Evolutionary conservation across 1,140 invertebrate genomes (phyloP), one percentile per base, ranked within the genome.

Genomic region (Trichoplusia ni): DNA sequence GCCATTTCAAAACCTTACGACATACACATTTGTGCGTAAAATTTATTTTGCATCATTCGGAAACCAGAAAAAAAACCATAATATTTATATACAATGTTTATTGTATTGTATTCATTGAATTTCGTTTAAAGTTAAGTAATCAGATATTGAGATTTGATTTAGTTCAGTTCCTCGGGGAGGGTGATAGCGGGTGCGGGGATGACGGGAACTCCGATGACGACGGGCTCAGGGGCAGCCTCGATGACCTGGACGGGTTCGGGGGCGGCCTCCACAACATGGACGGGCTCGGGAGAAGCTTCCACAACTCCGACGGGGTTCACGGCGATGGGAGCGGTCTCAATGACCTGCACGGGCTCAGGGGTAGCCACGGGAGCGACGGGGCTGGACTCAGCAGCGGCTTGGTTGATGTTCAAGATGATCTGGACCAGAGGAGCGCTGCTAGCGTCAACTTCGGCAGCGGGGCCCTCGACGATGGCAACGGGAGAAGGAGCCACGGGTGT

Each of bases 151-250:
- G n/a, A n/a, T n/a, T n/a, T n/a, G n/a, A n/a, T 46, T 68, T 63
- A 68, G 67, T 64, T 64, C 7, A 69, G 67, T 18, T 5, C 23
- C 27, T 60, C 70, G 66, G 62, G 53, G 49, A 44, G 60, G 68
- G 49, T 8, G 68, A 65, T 27, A 62, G 61, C 25, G 51, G 61
- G 25, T 54, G 46, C 8, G 62, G 54, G 9, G 71, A 53, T 8
- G 73, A 68, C 7, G 81, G 83, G 64, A 79, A 25, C 44, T 0
- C 54, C 65, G 31, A 65, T 23, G 27, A 29, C 8, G 9, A 64
- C 62, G 56, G 64, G 64, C 27, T 71, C 65, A 1, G 59, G 44
- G 16, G 25, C 66, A n/a, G 19, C 11, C 8, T 67, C 69, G 11
- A 67, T 49, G 4, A 66, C 37, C 8, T 35, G 37, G 3, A 27